Evolutionary conservation across 2,797 vertebrate species (phyloP), one percentile per base, ranked within the genome.

Genomic region (Melanotaenia parkinsoni): DNA sequence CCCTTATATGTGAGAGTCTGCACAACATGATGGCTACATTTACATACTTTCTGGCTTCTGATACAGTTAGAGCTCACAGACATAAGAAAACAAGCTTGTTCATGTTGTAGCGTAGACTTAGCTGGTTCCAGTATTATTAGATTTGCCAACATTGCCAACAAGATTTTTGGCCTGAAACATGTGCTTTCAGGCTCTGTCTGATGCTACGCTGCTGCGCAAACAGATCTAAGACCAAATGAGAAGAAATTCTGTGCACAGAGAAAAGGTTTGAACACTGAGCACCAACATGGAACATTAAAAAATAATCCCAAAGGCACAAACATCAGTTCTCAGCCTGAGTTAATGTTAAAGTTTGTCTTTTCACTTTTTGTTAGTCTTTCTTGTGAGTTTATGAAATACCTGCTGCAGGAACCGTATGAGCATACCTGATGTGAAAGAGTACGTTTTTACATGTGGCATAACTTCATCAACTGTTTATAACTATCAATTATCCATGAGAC

Each of bases 381-480:
- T n/a, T 50, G 11, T 50, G 47, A 50, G 16, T n/a, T 18, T 20
- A 45, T 45, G 43, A 47, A 16, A 8, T 7, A 67, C 30, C 37
- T 32, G 32, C 1, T 47, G 3, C 32, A 20, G 26, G 38, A 45
- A 45, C 24, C 1, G 20, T 11, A 45, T 1, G 38, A 43, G 9
- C 3, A 20, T 51, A 16, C 32, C n/a, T 33, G 28, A 58, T 69
- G 32, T 13, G 22, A 50, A 22, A 20, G 30, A 35, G 40, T 32
- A 58, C 28, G 12, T 69, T 69, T 69, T 69, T 32, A 69, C 43
- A 69, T 18, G 35, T 51, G 43, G 43, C 12, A 69, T 58, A 58
- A 35, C 54, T 45, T 20, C 22, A 24, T 24, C 26, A 69, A 69
- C 10, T 61, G 24, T 26, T 28, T 33, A 53, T 38, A 40, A 53